Evolutionary conservation across 2,113 vertebrate species (phyloP), one percentile per base, ranked within the genome.

Genomic region (Spheniscus mendiculus): DNA sequence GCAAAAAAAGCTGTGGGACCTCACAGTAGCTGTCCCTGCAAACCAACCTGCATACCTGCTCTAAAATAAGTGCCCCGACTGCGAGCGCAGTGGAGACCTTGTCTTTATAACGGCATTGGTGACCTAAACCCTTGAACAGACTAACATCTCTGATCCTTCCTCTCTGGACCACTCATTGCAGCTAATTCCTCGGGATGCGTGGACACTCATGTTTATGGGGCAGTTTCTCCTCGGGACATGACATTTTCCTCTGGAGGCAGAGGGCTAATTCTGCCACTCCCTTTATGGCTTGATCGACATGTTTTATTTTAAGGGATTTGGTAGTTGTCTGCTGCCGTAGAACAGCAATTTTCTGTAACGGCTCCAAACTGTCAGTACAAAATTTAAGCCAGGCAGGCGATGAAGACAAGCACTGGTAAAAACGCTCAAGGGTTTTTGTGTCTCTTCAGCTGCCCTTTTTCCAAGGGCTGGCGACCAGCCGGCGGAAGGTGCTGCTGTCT

Each of bases 81-180:
- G 77, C 3, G 15, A 89, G 70, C 14, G 4, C 21, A 16, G 90
- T 23, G 81, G 74, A 76, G 63, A 74, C 69, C 27, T 86, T 5
- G 89, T 50, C 63, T 84, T 61, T 71, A 1, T 25, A 7, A 7
- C 12, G 8, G 77, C 5, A 0, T 21, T 42, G 82, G 47, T 59
- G 89, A 70, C 84, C 76, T 96, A 80, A 97, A 96, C 94, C 96
- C 67, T 47, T 29, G 61, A 77, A 30, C 89, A 96, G 96, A 20
- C 89, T 70, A 13, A 42, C 87, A 84, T 38, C 83, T 40, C 93
- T 93, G 91, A 95, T 87, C 93, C 93, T 91, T 84, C 92, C 83
- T 95, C 85, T 12, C 83, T 15, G 10, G 95, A 93, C 62, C 58
- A 2, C 95, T 66, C 61, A 27, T 22, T 7, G 6, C 16, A 0